Evolutionary conservation across 2,888 invertebrate species (phyloP).

Genomic region (Gandaritis pyraliata): DNA sequence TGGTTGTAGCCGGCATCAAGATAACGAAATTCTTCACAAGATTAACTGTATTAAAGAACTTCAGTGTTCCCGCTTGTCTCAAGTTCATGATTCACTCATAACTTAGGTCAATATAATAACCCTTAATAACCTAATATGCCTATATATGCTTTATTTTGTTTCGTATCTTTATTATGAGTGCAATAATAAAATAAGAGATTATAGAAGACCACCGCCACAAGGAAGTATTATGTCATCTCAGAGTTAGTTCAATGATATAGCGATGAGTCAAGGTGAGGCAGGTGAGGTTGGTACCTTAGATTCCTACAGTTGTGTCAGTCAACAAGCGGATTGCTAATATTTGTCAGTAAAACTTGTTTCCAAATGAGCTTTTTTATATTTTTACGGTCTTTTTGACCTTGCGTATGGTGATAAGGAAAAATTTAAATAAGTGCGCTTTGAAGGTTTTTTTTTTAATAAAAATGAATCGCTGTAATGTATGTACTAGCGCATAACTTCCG

Average conservation of each 20-base stretch:
- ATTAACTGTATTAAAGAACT: slow-evolving; percentile 1
- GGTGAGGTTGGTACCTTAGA: slow-evolving; percentile 30
- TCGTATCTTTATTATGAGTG: slow-evolving; percentile 18
- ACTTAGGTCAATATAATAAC: not conserved
- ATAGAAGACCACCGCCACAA: slow-evolving; percentile 27
- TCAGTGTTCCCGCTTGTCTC: slow-evolving; percentile 2
- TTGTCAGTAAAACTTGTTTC: slow-evolving; percentile 8
- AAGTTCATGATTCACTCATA: slow-evolving; percentile 8
- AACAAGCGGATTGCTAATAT: not conserved
- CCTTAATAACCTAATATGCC: not conserved
- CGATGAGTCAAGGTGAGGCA: slow-evolving; percentile 61
- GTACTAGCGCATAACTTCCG: no score
- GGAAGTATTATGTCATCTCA: slow-evolving; percentile 47
- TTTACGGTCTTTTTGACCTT: not conserved
- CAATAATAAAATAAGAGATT: slow-evolving; percentile 35
- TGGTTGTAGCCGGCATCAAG: not conserved
- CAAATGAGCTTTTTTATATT: not conserved
- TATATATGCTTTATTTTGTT: slow-evolving; percentile 10
- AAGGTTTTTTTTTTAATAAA: not conserved
- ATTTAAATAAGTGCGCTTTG: not conserved
- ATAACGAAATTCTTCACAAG: slow-evolving; percentile 17
- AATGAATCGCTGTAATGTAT: no score
- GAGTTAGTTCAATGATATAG: slow-evolving; percentile 40
- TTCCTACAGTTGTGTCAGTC: not conserved
- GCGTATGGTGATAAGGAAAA: not conserved